These are phyloP conservation scores for Leptinotarsa defecta DNA, from an alignment of 1,140 invertebrate genomes.

Conservation along the genomic window DNA sequence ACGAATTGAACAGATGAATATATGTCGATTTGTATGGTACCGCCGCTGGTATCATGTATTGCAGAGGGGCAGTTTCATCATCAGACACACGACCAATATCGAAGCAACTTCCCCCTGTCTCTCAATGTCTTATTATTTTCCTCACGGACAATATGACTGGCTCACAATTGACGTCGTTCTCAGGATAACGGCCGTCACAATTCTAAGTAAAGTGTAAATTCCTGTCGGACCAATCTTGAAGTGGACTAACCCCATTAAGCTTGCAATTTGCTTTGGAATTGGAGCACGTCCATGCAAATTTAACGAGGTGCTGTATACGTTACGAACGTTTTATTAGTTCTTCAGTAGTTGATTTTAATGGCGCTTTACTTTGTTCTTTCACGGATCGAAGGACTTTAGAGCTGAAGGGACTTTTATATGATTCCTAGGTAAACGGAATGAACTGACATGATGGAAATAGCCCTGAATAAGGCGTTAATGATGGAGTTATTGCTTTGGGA, in stretches of 20 bases:
- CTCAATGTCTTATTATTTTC: slow-evolving; percentile 36
- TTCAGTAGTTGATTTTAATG: slow-evolving; percentile 23
- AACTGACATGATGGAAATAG: too few relatives aligned
- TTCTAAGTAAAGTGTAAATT: slow-evolving; percentile 36
- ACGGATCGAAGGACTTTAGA: not conserved
- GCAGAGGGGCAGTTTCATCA: not conserved
- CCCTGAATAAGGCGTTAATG: too few relatives aligned
- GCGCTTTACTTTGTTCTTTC: slow-evolving; percentile 2
- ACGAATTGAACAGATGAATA: too few relatives aligned
- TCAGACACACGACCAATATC: not conserved
- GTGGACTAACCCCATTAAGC: slow-evolving; percentile 39
- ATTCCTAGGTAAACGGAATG: too few relatives aligned
- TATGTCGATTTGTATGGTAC: too few relatives aligned
- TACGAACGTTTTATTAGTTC: slow-evolving; percentile 20
- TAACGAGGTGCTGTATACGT: slow-evolving; percentile 37
- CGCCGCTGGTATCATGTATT: too few relatives aligned
- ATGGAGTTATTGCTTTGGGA: too few relatives aligned
- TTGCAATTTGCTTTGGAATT: slow-evolving; percentile 36
- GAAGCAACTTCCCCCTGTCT: not conserved
- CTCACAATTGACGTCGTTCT: slow-evolving; percentile 40
- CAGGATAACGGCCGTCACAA: slow-evolving; percentile 37
- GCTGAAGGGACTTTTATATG: too few relatives aligned
- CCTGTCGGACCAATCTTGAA: slow-evolving; percentile 30
- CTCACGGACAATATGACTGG: slow-evolving; percentile 44
- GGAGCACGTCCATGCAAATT: slow-evolving; percentile 38